Evolutionary conservation across 2,888 invertebrate genomes (phyloP).

Genomic region (Acanthococcus lagerstroemiae): DNA sequence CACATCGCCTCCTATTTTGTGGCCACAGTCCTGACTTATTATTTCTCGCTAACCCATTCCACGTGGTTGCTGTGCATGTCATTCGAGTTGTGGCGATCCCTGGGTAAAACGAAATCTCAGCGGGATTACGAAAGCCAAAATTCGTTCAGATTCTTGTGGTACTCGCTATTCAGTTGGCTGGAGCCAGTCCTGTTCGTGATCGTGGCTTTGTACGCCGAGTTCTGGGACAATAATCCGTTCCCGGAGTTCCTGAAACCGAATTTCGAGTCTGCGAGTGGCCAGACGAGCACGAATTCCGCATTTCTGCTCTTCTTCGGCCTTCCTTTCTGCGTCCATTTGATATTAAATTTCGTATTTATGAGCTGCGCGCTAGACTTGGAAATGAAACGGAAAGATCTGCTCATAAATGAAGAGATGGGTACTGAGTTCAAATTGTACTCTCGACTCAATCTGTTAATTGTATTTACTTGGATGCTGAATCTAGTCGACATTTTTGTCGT

Average conservation of each 20-base stretch:
- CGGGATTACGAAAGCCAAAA: conserved; percentile 42
- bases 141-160: conserved; percentile 41
- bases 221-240: not conserved
- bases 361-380: not conserved
- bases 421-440: conserved; percentile 42
- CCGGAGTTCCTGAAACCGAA: conserved; percentile 45
- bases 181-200: conserved; percentile 41
- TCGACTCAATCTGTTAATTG: conserved; percentile 45
- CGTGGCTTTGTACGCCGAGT: conserved; percentile 41
- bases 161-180: conserved; percentile 44
- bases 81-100: conserved; percentile 45
- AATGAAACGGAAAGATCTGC: not conserved
- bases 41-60: conserved; percentile 46
- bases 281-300: not conserved
- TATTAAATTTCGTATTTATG: not conserved
- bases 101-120: conserved; percentile 42
- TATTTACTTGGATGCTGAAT: conserved; percentile 45
- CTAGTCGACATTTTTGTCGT: conserved; percentile 43
- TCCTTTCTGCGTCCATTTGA: not conserved
- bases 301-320: not conserved
- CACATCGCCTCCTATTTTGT: conserved; percentile 38
- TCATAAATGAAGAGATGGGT: not conserved
- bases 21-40: conserved; percentile 44
- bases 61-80: conserved; percentile 49
- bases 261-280: not conserved